Base-by-base conservation (phyloP, 2,888 invertebrate species). In the Protonemura montana region DNA sequence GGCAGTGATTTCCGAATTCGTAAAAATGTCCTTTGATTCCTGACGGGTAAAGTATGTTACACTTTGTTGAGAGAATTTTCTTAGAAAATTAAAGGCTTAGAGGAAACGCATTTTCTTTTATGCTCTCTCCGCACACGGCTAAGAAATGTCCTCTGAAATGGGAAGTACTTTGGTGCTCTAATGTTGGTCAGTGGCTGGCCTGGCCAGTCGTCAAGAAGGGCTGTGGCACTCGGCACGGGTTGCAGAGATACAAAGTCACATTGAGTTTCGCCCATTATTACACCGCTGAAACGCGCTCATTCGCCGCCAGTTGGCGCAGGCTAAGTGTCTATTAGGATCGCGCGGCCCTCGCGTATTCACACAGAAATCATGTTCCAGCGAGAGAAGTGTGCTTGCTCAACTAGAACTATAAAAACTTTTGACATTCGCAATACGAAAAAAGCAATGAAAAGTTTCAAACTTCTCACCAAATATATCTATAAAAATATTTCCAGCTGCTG, bases 281-380 rank as follows among this genome's bases (percentile, higher is more conserved):
- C 41, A 41, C 35, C 82, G 35, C n/a, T 26, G 26, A 21, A 41
- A 83, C 26, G 82, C 26, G 30, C 25, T 83, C 41, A 26, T 41
- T 83, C 82, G 30, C 26, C 42, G 82, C 30, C 82, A 83, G 82
- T 83, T 83, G 82, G 82, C 42, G 35, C 35, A 35, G 27, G 35
- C 82, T 41, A 83, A 83, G 82, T 83, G 82, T 30, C 82, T 41
- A 41, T 83, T 83, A 83, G 29, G 59, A 59, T 59, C 59, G 59
- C 59, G 59, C 59, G 7, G 16, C 13, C 59, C 26, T 10, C 80
- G n/a, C 29, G 81, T 81, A 29, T 27, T 81, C 29, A 29, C 59
- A 59, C 59, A 59, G 21, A 59, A 59, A 59, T 59, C 59, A 59
- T 59, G 59, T 59, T 59, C 13, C 21, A 16, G 13, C 59, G 59